Base-by-base conservation (phyloP, 2,113 vertebrate species). In the Ramphastos sulfuratus region DNA sequence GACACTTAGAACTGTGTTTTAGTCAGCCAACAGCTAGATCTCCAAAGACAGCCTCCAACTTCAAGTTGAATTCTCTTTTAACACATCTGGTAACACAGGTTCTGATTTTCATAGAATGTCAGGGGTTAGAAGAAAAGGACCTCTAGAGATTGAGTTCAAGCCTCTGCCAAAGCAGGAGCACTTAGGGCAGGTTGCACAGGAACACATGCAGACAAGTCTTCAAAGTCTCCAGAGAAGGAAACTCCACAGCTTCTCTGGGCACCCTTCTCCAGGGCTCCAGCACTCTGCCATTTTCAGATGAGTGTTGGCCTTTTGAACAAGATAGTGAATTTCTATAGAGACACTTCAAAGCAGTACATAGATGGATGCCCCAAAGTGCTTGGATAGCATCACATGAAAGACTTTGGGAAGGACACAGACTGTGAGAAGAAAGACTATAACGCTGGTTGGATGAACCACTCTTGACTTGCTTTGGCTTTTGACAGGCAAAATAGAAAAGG, bases 301-400 rank as follows among this genome's bases (percentile, higher is more conserved):
- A 82, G 28, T 1, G 1, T 2, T 30, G 35, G 18, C 39, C 27
- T 39, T 28, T 7, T 30, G 12, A 90, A 63, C 12, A 33, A 52
- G 48, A 46, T 0, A 1, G 23, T 4, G 28, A 1, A 0, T 58
- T 82, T 77, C 75, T 64, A 12, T 6, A 17, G 20, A 58, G 48
- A 39, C 35, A 31, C 69, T 54, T 80, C 55, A 77, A 63, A 80
- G 67, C 30, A 71, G 44, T 56, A 24, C 28, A 31, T 1, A 61
- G 39, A 39, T 1, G 2, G 79, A 73, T 33, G 71, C 13, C 65
- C 56, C 19, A 35, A 82, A 64, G 7, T 13, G 15, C 37, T 24
- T 31, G 28, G 61, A 54, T 39, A 69, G 9, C 2, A 1, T 23
- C 30, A 54, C 0, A 1, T 25, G 58, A 60, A 72, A 19, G 18